Evolutionary conservation across 1,140 invertebrate species (phyloP).

Genomic region (Pentalonia nigronervosa): DNA sequence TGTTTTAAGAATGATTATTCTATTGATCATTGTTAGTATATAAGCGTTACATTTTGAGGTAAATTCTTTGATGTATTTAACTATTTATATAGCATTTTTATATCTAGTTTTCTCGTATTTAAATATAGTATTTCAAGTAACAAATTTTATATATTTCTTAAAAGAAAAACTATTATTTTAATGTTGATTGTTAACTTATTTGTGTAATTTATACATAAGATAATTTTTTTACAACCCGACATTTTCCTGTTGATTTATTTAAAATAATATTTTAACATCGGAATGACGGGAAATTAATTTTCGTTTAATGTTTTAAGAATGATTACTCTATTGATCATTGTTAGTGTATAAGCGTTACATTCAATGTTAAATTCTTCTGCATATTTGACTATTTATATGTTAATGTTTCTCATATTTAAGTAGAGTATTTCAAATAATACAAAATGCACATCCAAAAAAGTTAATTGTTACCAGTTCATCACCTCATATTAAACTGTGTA

Average conservation of each 20-base stretch:
- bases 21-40: conserved; percentile 20
- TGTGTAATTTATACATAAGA: background rate
- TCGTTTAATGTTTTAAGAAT: conserved; percentile 45
- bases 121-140: background rate
- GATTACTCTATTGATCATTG: background rate
- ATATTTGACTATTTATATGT: no score
- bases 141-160: no score
- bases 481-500: no score
- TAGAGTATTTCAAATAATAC: background rate
- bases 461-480: background rate
- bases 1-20: conserved; percentile 20
- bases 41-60: background rate
- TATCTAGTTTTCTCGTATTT: background rate
- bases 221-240: background rate
- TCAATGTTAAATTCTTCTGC: background rate
- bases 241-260: conserved; percentile 37
- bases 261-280: conserved; percentile 26
- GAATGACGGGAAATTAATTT: conserved; percentile 34
- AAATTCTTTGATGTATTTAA: background rate
- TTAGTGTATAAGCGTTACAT: conserved; percentile 35
- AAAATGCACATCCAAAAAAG: background rate
- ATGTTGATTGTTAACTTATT: background rate
- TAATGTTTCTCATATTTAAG: no score
- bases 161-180: no score
- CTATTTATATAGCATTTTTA: no score